Conservation (phyloP, 2,113 vertebrate genomes). For the Melanotaenia duboulayi region DNA sequence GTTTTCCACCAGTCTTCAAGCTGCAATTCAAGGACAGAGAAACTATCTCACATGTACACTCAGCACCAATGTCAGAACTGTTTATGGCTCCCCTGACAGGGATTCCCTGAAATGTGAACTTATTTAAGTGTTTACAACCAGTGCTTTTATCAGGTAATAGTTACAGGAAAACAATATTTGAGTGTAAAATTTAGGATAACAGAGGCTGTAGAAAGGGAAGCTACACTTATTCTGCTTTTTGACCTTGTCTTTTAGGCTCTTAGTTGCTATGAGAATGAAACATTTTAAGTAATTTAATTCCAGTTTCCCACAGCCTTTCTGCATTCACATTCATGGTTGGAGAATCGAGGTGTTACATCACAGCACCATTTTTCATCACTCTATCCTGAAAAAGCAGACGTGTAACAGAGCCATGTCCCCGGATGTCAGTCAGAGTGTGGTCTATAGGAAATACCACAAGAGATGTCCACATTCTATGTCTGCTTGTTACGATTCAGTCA, state of each 20-base stretch:
- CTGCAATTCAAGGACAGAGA: not conserved
- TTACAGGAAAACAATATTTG: not conserved
- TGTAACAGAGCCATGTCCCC: conserved; percentile 21
- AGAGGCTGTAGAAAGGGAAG: not conserved
- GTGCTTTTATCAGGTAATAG: not conserved
- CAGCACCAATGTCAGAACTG: not conserved
- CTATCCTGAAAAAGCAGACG: conserved; percentile 25
- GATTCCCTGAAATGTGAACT: not conserved
- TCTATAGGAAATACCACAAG: conserved; percentile 66
- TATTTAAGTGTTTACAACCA: not conserved
- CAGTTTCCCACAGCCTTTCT: conserved; percentile 1
- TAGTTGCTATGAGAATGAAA: conserved; percentile 17
- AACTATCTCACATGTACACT: not conserved
- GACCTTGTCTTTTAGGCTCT: conserved; percentile 18
- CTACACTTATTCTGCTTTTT: not conserved
- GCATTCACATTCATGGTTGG: not conserved
- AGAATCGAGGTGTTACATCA: not conserved
- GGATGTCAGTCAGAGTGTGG: conserved; percentile 40
- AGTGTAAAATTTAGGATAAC: not conserved
- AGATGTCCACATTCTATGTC: conserved; percentile 66
- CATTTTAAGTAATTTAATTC: conserved; percentile 15
- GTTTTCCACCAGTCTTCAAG: not conserved
- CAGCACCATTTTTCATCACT: conserved; percentile 13
- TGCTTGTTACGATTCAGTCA: conserved; percentile 64
- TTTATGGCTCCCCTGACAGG: not conserved